phyloP scores from a whole-genome alignment of 2,797 vertebrate species.

The Eulemur coronatus region DNA sequence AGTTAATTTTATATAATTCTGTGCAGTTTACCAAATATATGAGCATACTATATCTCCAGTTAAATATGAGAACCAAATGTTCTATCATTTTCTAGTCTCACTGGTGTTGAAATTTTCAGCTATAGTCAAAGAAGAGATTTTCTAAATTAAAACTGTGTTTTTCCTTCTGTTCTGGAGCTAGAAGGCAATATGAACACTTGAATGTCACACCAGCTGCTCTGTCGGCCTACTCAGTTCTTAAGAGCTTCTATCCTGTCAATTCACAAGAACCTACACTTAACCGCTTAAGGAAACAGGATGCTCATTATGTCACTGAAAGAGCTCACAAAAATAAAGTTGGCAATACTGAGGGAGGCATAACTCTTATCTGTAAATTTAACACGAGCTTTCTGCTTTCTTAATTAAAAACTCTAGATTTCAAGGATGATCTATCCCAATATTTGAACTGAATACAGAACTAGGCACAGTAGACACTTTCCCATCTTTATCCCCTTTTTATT shows the following conservation, averaged over 20 bases:
- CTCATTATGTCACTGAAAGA: constrained; percentile 68
- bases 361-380: constrained; percentile 55
- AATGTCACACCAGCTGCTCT: constrained; percentile 76
- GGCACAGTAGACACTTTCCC: background rate
- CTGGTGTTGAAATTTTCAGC: constrained; percentile 71
- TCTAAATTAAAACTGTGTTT: constrained; percentile 76
- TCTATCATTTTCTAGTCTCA: constrained; percentile 68
- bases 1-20: constrained; percentile 66
- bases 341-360: constrained; percentile 44
- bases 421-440: constrained; percentile 1
- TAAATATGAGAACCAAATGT: constrained; percentile 74
- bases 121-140: constrained; percentile 70
- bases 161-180: constrained; percentile 74
- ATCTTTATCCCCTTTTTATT: constrained; percentile 16
- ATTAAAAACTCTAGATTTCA: constrained; percentile 54
- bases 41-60: constrained; percentile 64
- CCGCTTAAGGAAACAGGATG: constrained; percentile 75
- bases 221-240: constrained; percentile 75
- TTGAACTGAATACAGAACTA: constrained; percentile 24
- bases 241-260: constrained; percentile 72
- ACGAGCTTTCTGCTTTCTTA: constrained; percentile 54
- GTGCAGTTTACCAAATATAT: constrained; percentile 63
- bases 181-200: constrained; percentile 70
- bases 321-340: constrained; percentile 71
- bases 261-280: constrained; percentile 75